phyloP scores from a whole-genome alignment of 2,113 vertebrate species.

The Chionomys nivalis region DNA sequence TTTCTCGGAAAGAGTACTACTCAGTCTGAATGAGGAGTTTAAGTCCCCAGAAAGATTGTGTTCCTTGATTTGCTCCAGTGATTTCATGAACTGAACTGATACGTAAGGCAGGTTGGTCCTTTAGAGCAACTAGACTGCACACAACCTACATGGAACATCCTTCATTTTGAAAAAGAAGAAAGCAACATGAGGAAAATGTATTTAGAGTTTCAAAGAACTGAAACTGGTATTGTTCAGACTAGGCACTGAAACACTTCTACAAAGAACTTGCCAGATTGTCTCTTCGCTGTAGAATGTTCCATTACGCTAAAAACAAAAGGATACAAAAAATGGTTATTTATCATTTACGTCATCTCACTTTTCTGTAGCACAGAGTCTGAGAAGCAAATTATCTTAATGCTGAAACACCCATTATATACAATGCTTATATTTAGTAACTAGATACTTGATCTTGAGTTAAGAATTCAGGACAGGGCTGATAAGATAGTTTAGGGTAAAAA shows the following conservation, averaged over 20 bases:
- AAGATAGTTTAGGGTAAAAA: background rate
- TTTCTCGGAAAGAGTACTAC: conserved; percentile 80
- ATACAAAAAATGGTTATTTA: background rate
- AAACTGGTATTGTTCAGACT: conserved; percentile 86
- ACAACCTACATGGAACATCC: conserved; percentile 75
- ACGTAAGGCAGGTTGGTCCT: conserved; percentile 86
- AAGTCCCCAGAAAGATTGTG: conserved; percentile 80
- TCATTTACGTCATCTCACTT: background rate
- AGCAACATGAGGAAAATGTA: conserved; percentile 78
- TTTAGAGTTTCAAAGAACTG: conserved; percentile 88
- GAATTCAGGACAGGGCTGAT: background rate
- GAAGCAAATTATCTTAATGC: conserved; percentile 40
- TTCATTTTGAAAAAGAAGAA: conserved; percentile 86
- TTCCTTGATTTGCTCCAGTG: conserved; percentile 84
- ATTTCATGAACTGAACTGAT: conserved; percentile 81
- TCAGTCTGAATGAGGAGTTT: conserved; percentile 84
- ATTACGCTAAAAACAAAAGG: conserved; percentile 75
- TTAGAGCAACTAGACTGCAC: conserved; percentile 75
- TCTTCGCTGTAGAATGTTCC: conserved; percentile 83
- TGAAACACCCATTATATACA: background rate
- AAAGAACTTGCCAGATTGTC: conserved; percentile 89
- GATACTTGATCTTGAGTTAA: background rate
- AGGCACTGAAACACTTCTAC: conserved; percentile 91
- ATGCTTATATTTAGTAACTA: background rate
- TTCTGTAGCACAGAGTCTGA: background rate